Base-by-base conservation (phyloP, 2,888 invertebrate genomes). In the Caenorhabditis sp. region DNA sequence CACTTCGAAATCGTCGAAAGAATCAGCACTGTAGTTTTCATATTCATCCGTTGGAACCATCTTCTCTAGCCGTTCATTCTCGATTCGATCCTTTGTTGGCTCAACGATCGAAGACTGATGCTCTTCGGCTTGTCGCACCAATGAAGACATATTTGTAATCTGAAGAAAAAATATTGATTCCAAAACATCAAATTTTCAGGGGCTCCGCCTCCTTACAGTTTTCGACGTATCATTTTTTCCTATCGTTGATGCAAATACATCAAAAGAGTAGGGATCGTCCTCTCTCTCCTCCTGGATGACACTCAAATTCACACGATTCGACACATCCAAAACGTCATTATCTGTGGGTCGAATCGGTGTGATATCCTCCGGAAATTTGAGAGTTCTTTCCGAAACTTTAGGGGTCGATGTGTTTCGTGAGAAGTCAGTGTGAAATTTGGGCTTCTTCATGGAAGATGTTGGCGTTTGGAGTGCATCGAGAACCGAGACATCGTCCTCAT, bases 301-400 rank as follows among this genome's bases (percentile, higher is more conserved):
- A 26, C 58, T 56, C 64, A 72, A 64, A 19, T 69, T 61, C 44
- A 47, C 51, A 35, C 3, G n/a, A 35, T 35, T 47, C 28, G 66
- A 66, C 10, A 47, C 2, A 68, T 35, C 38, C 14, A 68, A 54
- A 38, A 54, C 35, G 1, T 24, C 24, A 24, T 26, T 14, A 35
- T 66, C 66, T 19, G 51, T 64, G 5, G 80, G 51, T 22, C 80
- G 64, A 51, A 80, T 80, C 49, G 80, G 80, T n/a, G 80, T 80
- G 7, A 77, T 68, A 22, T 77, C 77, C 26, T 68, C 19, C 2
- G 63, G 56, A 58, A 72, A 80, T 66, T 44, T 22, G 6, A 66
- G 24, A 8, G 68, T 16, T 51, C 35, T 47, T 19, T 59, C 38
- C 6, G 47, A 19, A 38, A 51, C 49, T 64, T 75, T 81, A 26